A percentile compares a stretch with the other conserved stretches of the same genome.
phyloP scores from a whole-genome alignment of 2,113 vertebrate species.

The Bambusicola thoracicus region DNA sequence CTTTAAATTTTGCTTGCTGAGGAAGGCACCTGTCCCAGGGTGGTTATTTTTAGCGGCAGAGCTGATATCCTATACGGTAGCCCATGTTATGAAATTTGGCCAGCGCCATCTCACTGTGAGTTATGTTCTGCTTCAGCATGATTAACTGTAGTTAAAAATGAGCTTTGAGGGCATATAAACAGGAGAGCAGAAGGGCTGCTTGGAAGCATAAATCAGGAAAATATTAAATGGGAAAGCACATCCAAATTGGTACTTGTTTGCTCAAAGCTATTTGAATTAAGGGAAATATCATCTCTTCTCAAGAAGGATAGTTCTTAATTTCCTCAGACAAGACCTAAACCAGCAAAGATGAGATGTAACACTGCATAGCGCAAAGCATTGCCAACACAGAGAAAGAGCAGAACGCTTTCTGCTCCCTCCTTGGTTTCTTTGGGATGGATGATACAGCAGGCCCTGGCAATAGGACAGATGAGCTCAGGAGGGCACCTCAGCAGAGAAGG shows the following conservation, averaged over 20 bases:
- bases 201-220: conserved; percentile 54
- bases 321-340: background rate
- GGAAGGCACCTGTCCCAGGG: conserved; percentile 39
- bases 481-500: background rate
- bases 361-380: background rate
- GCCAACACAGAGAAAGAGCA: background rate
- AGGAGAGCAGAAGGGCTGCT: conserved; percentile 50
- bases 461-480: background rate
- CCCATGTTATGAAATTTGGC: conserved; percentile 35
- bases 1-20: conserved; percentile 45
- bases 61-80: conserved; percentile 41
- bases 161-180: conserved; percentile 52
- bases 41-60: conserved; percentile 33
- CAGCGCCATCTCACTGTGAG: background rate
- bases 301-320: background rate
- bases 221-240: conserved; percentile 58
- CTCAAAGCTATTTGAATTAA: conserved; percentile 59
- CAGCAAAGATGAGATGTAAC: background rate
- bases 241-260: conserved; percentile 62
- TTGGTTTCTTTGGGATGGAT: background rate
- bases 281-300: conserved; percentile 24
- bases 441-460: accelerated
- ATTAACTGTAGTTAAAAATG: conserved; percentile 67
- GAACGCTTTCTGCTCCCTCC: background rate
- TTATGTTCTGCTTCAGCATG: conserved; percentile 48